Evolutionary conservation across 2,797 vertebrate genomes (phyloP).

Genomic region (Mastacembelus armatus): DNA sequence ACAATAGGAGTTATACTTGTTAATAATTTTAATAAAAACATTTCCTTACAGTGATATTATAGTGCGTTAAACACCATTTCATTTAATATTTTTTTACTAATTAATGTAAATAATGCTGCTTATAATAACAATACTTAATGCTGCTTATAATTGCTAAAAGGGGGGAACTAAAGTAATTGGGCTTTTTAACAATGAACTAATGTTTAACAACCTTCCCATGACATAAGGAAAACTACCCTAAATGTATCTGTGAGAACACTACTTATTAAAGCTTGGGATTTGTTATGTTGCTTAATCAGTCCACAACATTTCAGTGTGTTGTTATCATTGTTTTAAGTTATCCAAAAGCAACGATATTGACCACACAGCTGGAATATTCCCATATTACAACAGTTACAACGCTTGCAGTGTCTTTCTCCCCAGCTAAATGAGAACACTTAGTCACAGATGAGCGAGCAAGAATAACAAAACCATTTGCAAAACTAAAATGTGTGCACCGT

Average conservation of each 20-base stretch:
- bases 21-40: too few relatives aligned
- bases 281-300: constrained; percentile 16
- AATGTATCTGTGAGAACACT: constrained; percentile 1
- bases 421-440: constrained; percentile 37
- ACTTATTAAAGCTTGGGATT: neutral
- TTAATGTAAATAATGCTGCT: too few relatives aligned
- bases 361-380: neutral
- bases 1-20: too few relatives aligned
- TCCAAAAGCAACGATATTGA: constrained; percentile 2
- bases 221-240: neutral
- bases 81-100: too few relatives aligned
- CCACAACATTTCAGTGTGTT: neutral
- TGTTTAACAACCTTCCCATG: too few relatives aligned
- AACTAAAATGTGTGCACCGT: constrained; percentile 37
- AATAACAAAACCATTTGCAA: constrained; percentile 39
- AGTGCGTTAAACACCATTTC: too few relatives aligned
- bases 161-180: too few relatives aligned
- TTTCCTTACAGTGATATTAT: too few relatives aligned
- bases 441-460: constrained; percentile 32
- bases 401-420: constrained; percentile 18
- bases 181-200: too few relatives aligned
- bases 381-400: constrained; percentile 21
- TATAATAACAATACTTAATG: too few relatives aligned
- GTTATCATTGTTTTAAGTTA: constrained; percentile 15
- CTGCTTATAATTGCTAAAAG: too few relatives aligned